Evolutionary conservation across 1,140 invertebrate genomes (phyloP).

Genomic region (Druon quercuslanigerum): DNA sequence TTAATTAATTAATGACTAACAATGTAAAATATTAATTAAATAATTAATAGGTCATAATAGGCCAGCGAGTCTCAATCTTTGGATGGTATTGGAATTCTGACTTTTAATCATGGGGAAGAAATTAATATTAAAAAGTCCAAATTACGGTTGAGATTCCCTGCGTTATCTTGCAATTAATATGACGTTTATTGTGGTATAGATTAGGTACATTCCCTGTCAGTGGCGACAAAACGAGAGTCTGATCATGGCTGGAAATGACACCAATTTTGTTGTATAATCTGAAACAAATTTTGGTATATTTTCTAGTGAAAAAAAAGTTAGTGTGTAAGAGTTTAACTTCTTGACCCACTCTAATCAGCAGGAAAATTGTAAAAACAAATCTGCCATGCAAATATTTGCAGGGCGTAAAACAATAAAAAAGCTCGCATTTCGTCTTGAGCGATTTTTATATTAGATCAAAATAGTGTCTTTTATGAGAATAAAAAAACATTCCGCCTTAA

Average conservation of each 20-base stretch:
- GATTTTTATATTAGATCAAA: constrained; percentile 6
- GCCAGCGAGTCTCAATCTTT: neutral
- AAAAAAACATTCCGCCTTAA: neutral
- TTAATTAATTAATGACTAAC: constrained; percentile 7
- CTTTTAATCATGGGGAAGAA: neutral
- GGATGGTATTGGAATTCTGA: neutral
- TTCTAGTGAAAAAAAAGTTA: too few species aligned
- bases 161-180: constrained; percentile 18
- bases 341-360: too few species aligned
- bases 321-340: too few species aligned
- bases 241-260: neutral
- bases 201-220: constrained; percentile 38
- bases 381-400: neutral
- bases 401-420: neutral
- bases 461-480: neutral
- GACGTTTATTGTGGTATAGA: constrained; percentile 39
- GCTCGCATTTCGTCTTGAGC: neutral
- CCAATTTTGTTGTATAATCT: neutral
- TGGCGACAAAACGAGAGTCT: constrained; percentile 38
- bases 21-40: constrained; percentile 4
- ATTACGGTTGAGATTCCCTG: constrained; percentile 40
- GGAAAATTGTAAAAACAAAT: too few species aligned
- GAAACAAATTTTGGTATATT: neutral
- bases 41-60: neutral
- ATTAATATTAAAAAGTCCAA: neutral